Base-by-base conservation (phyloP, 2,113 vertebrate genomes). In the Tachysurus vachellii region DNA sequence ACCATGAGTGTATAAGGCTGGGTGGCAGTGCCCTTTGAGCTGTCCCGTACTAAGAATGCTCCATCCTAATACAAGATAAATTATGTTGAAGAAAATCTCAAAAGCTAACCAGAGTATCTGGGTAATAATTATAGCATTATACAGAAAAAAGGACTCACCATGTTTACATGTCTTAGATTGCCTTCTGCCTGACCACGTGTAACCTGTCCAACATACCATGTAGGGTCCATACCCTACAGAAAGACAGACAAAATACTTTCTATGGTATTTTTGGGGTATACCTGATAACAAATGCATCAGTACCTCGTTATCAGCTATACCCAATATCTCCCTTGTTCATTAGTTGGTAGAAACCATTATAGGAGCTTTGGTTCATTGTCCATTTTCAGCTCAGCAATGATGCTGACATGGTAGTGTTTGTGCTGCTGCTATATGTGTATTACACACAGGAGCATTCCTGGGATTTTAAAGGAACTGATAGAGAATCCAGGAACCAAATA, bases 1-100 rank as follows among this genome's bases (percentile, higher is more conserved):
- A 99, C 98, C 98, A 99, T 99, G 84, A 99, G 95, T 0, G 98
- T 98, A 23, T 96, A 99, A 0, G 98, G 98, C 80, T 99, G 97
- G 59, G 89, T 91, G 3, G 50, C 0, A 13, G 93, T 95, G 91
- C 97, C 96, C 62, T 93, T 95, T 73, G 96, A 97, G 92, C 98
- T 98, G 95, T 99, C 96, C 92, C 98, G 95, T 81, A 99, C 97
- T 90, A 99, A 94, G 90, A 97, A 99, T 0, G 97, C 95, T 80
- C 98, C 98, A 84, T 99, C 98, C 98, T 99, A 75, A 28, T 93
- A 92, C 86, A 68, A 21, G 66, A 21, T 7, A 66, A 14, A 81
- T 36, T 26, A 75, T 14, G 11, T 8, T 11, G 56, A 73, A 21
- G 11, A 9, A 54, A 59, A 26, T 62, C 5, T 61, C 70, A 85